A percentile compares a stretch with the other conserved stretches of the same genome.
Conservation (phyloP, 2,797 vertebrate genomes). For the Pachyuromys duprasi region DNA sequence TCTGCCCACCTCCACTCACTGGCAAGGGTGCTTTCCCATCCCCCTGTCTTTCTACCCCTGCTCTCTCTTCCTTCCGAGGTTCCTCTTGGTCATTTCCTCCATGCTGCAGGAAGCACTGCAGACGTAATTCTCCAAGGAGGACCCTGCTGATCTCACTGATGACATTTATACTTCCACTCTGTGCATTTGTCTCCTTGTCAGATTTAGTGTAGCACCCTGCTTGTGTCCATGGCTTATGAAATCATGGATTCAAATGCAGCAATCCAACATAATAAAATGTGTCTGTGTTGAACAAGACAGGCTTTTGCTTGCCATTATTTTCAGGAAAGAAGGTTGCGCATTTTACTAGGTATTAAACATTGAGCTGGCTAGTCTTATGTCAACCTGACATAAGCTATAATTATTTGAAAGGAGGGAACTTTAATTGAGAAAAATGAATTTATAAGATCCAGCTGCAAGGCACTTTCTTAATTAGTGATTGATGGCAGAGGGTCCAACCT, state of each 20-base stretch:
- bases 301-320: too few relatives aligned
- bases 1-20: neutral
- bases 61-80: fast-evolving
- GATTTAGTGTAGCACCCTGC: neutral
- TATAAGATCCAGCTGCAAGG: neutral
- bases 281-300: neutral
- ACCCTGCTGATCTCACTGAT: neutral
- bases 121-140: neutral
- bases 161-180: fast-evolving
- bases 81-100: neutral
- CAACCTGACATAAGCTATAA: neutral
- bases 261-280: neutral
- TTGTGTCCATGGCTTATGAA: neutral
- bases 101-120: neutral
- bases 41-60: too few relatives aligned
- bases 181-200: neutral
- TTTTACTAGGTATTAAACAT: neutral
- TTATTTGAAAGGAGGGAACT: neutral
- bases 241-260: too few relatives aligned
- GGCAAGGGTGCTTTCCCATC: neutral
- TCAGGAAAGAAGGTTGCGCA: neutral
- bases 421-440: neutral
- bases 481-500: neutral
- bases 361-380: neutral
- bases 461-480: neutral